Conservation (phyloP, 2,888 invertebrate genomes). For the Philonicus albiceps region DNA sequence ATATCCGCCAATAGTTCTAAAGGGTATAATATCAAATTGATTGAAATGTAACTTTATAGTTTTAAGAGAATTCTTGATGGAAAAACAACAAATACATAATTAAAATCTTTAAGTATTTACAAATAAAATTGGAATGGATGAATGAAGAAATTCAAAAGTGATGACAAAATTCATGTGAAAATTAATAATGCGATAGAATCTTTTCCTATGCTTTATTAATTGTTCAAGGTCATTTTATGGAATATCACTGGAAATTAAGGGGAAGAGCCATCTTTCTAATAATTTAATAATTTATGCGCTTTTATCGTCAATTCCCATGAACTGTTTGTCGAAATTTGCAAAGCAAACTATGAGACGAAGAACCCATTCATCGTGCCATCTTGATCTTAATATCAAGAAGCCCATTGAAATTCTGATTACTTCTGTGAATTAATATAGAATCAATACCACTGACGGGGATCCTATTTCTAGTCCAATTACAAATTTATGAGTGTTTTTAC, state of each 20-base stretch:
- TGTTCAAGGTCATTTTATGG: neutral
- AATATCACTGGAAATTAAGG: neutral
- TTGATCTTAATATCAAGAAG: neutral
- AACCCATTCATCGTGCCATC: neutral
- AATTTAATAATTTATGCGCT: neutral
- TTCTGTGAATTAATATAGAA: neutral
- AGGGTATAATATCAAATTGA: too few relatives aligned
- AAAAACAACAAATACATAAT: too few relatives aligned
- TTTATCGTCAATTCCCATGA: neutral
- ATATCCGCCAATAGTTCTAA: too few relatives aligned
- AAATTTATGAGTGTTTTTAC: neutral
- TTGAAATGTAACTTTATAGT: too few relatives aligned
- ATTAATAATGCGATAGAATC: neutral
- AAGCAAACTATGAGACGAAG: neutral
- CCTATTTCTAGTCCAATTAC: neutral
- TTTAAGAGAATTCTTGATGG: too few relatives aligned
- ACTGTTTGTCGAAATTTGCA: neutral
- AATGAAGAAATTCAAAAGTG: neutral
- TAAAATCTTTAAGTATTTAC: neutral
- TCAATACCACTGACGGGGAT: neutral
- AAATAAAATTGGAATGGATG: neutral
- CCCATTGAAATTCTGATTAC: neutral
- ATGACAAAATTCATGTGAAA: neutral
- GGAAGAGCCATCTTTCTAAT: neutral
- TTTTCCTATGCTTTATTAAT: neutral